Evolutionary conservation across 2,797 vertebrate species (phyloP), one percentile per base, ranked within the genome.

Genomic region (Oryzias sinensis): DNA sequence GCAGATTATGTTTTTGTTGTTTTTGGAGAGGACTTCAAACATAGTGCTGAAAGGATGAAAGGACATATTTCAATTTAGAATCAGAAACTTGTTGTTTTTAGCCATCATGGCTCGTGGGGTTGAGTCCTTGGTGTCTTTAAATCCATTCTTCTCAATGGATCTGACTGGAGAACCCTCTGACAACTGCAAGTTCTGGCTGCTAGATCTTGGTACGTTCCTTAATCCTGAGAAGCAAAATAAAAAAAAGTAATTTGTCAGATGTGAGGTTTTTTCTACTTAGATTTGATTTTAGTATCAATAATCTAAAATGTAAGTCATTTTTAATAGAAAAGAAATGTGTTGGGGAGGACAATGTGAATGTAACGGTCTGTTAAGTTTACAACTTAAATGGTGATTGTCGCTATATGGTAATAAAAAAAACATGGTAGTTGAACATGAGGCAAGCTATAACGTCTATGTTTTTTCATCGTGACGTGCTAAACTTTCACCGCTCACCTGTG

Each of bases 121-220:
- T 11, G 79, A 87, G 62, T 90, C 90, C 5, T 61, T 91, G 33
- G 81, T 90, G 62, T 89, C 88, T 74, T 67, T 89, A 17, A 83
- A 82, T 52, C 83, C 84, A 1, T 86, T 90, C 65, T 88, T 67
- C 64, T 80, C 86, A 29, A 86, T 90, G 87, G 87, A 88, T 72
- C 85, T 87, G 46, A 67, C 84, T n/a, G 82, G 76, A 49, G 73
- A 80, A 60, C 80, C 81, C 46, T 70, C 88, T 24, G 87, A 90
- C 73, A 89, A 83, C 80, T 93, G 91, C 88, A 92, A 88, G 72
- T 89, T 92, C 82, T 93, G 92, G 92, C 79, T 93, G 43, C 79
- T 93, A 70, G 92, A 93, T 83, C 81, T 93, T 66, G 92, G 92
- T 92, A 91, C 68, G 84, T 88, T 64, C 29, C 17, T 37, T 1